Conservation (phyloP, 1,140 invertebrate genomes). For the Diorhabda sublineata region DNA sequence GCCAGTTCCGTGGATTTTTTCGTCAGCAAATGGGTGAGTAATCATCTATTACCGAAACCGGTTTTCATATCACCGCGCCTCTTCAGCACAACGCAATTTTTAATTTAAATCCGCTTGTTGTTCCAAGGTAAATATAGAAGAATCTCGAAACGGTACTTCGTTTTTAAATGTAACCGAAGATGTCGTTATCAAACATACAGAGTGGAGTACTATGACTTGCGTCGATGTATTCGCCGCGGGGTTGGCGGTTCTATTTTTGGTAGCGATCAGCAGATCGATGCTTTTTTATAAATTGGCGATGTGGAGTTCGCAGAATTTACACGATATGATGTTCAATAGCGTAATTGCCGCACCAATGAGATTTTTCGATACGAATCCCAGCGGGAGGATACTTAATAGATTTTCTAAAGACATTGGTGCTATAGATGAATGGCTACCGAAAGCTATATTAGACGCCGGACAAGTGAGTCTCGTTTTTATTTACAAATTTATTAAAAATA, state of each 20-base stretch:
- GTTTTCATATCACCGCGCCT: no score
- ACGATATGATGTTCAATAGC: constrained; percentile 63
- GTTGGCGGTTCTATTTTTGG: constrained; percentile 48
- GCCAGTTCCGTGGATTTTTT: constrained; percentile 76
- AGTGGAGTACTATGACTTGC: constrained; percentile 40
- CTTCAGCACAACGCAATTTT: no score
- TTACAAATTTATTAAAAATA: no score
- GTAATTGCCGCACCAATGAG: constrained; percentile 63
- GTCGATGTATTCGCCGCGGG: constrained; percentile 54
- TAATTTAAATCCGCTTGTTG: no score
- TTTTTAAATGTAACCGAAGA: constrained; percentile 13
- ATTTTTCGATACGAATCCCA: constrained; percentile 82
- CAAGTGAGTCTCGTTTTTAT: constrained; percentile 41
- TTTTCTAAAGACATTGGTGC: constrained; percentile 53
- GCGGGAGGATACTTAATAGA: constrained; percentile 51
- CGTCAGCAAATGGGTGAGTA: constrained; percentile 67
- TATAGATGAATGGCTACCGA: constrained; percentile 65
- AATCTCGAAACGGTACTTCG: background rate
- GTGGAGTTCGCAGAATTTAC: constrained; percentile 60
- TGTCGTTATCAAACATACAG: background rate
- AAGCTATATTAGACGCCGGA: constrained; percentile 62
- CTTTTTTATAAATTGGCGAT: constrained; percentile 64
- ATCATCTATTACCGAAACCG: constrained; percentile 15
- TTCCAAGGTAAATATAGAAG: constrained; percentile 4
- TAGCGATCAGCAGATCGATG: constrained; percentile 52